Conservation (phyloP, 2,888 invertebrate genomes). For the Anticlea derivata region DNA sequence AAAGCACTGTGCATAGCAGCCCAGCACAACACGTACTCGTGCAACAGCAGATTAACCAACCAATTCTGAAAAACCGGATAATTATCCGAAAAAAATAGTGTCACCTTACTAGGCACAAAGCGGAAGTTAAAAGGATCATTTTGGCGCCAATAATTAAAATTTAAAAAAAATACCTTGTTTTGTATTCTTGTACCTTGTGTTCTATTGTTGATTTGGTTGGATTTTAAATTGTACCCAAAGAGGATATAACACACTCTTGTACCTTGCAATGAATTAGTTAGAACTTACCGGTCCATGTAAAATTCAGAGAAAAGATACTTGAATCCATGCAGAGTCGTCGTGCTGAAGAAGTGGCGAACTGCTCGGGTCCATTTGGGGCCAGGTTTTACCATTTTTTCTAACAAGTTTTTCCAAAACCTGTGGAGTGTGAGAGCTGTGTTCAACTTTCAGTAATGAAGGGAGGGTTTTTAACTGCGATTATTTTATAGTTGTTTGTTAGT, state of each 20-base stretch:
- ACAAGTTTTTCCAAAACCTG: neutral
- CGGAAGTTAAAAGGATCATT: too few relatives aligned
- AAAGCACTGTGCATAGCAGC: slow-evolving; percentile 61
- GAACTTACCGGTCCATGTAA: slow-evolving; percentile 61
- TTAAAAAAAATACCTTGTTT: too few relatives aligned
- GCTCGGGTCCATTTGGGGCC: slow-evolving; percentile 32
- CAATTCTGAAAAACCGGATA: slow-evolving; percentile 41
- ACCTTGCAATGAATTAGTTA: too few relatives aligned
- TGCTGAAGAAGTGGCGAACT: slow-evolving; percentile 53
- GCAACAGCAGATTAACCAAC: slow-evolving; percentile 59
- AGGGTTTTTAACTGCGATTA: too few relatives aligned
- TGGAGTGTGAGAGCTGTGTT: too few relatives aligned
- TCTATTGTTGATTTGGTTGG: too few relatives aligned
- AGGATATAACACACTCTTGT: too few relatives aligned
- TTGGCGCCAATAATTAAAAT: slow-evolving; percentile 1
- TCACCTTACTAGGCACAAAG: too few relatives aligned
- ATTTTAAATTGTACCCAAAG: too few relatives aligned
- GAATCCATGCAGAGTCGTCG: slow-evolving; percentile 72
- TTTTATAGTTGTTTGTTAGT: too few relatives aligned
- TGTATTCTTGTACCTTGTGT: too few relatives aligned
- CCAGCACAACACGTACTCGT: slow-evolving; percentile 67
- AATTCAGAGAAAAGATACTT: slow-evolving; percentile 62
- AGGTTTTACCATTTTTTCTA: slow-evolving; percentile 11
- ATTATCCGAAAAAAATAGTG: neutral
- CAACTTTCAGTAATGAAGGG: too few relatives aligned